phyloP scores from a whole-genome alignment of 2,888 invertebrate genomes.

The Trisateles emortualis region DNA sequence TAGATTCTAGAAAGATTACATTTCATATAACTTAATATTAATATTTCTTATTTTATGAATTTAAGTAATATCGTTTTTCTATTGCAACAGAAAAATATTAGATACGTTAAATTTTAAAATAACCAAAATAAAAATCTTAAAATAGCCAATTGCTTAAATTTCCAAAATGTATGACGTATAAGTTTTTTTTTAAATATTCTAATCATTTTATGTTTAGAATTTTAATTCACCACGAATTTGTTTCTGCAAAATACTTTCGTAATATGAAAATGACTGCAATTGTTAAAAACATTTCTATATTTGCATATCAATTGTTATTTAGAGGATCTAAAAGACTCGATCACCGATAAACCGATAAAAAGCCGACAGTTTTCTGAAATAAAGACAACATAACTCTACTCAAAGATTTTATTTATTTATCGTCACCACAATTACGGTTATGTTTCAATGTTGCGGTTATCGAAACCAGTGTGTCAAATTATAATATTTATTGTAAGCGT shows the following conservation, averaged over 20 bases:
- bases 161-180: no score
- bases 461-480: conserved; percentile 70
- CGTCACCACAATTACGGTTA: conserved; percentile 49
- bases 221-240: not conserved
- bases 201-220: not conserved
- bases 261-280: not conserved
- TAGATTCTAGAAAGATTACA: conserved; percentile 26
- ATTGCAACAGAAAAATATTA: no score
- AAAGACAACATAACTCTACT: not conserved
- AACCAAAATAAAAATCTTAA: no score
- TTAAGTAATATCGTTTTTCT: no score
- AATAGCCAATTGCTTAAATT: no score
- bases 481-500: conserved; percentile 62
- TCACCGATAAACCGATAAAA: not conserved
- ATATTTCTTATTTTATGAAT: no score
- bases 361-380: not conserved
- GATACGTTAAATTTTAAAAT: no score
- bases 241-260: not conserved
- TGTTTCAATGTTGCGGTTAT: conserved; percentile 52
- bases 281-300: not conserved
- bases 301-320: not conserved
- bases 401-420: conserved; percentile 32
- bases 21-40: not conserved
- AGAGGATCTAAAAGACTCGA: not conserved
- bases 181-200: no score